A percentile compares a stretch with the other conserved stretches of the same genome.
phyloP scores from a whole-genome alignment of 2,888 invertebrate genomes.

The Anorthoa munda region DNA sequence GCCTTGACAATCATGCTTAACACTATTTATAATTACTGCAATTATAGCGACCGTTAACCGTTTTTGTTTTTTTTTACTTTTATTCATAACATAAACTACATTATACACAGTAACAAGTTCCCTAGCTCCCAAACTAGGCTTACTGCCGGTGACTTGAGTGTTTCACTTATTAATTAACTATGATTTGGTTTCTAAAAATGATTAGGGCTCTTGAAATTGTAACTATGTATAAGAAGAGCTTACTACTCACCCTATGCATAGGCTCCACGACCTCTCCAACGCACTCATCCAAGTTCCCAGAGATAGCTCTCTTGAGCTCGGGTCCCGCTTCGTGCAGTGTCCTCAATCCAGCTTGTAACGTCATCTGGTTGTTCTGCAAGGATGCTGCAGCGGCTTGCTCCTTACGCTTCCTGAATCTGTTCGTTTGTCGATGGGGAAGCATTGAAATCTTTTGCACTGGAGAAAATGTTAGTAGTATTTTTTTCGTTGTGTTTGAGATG shows the following conservation, averaged over 20 bases:
- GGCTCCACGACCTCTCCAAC: conserved; percentile 98
- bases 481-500: neutral
- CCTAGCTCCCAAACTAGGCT: too few species aligned
- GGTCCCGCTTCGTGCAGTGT: conserved; percentile 99
- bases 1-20: neutral
- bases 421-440: conserved; percentile 38
- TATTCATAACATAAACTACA: too few species aligned
- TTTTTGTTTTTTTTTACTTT: too few species aligned
- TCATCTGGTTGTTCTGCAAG: conserved; percentile 93
- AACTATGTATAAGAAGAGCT: neutral
- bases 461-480: conserved; percentile 7
- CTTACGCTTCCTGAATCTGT: conserved; percentile 98
- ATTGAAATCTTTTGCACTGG: conserved; percentile 46
- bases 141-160: too few species aligned
- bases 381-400: conserved; percentile 93
- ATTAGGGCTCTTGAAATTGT: neutral
- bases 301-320: conserved; percentile 99
- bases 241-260: conserved; percentile 96
- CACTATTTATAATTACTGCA: too few species aligned
- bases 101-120: too few species aligned
- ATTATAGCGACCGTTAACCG: too few species aligned
- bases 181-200: neutral
- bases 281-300: conserved; percentile 98
- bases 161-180: neutral
- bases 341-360: conserved; percentile 98